These are phyloP conservation scores for Spilarctia lutea DNA, from an alignment of 2,888 invertebrate species.

Conservation along the genomic window DNA sequence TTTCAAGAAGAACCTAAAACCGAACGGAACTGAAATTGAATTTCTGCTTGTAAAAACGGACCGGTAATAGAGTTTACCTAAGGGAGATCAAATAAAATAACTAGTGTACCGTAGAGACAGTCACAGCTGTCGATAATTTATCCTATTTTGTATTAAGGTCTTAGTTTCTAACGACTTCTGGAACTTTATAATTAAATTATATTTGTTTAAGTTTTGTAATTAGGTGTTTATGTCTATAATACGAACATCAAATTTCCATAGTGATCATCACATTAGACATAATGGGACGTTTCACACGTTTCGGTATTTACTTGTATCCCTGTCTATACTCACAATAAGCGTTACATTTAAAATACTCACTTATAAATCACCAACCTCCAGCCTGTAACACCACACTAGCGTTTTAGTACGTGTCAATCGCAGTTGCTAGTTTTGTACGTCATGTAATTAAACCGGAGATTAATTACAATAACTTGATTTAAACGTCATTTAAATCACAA, in stretches of 20 bases:
- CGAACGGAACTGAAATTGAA: slow-evolving; percentile 77
- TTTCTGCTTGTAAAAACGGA: slow-evolving; percentile 82
- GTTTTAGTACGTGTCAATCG: no score
- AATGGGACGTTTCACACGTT: no score
- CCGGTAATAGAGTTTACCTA: slow-evolving; percentile 82
- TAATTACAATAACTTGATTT: no score
- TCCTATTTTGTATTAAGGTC: slow-evolving; percentile 32
- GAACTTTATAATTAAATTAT: not conserved
- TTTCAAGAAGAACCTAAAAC: slow-evolving; percentile 72
- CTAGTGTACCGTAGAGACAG: slow-evolving; percentile 60
- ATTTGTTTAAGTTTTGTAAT: not conserved
- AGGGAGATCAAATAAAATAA: slow-evolving; percentile 80
- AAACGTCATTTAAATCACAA: not conserved
- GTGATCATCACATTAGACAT: not conserved
- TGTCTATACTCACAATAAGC: no score
- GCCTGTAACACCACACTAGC: no score
- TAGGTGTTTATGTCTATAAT: not conserved
- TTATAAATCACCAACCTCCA: no score
- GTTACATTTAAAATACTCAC: no score
- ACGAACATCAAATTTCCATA: not conserved
- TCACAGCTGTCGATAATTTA: slow-evolving; percentile 58
- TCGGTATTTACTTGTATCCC: no score
- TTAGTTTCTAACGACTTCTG: slow-evolving; percentile 39
- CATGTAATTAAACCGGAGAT: no score
- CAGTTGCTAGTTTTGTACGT: no score